Evolutionary conservation across 2,113 vertebrate species (phyloP).

Genomic region (Microtus montanus): DNA sequence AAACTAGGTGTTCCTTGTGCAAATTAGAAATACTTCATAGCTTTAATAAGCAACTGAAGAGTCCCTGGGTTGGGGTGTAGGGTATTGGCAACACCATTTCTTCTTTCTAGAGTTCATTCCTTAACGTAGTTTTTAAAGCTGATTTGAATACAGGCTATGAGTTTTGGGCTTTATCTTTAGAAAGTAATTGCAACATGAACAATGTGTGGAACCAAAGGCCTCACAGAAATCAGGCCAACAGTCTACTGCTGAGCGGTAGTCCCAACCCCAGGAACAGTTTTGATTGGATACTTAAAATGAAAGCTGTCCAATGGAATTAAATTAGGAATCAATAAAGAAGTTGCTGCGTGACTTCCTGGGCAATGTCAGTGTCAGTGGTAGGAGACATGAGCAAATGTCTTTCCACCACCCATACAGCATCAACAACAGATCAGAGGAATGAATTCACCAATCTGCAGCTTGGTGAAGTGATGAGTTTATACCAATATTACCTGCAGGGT

Average conservation of each 20-base stretch:
- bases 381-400: not conserved
- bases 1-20: conserved; percentile 35
- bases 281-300: not conserved
- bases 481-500: too few relatives aligned
- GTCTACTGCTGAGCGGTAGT: not conserved
- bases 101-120: conserved; percentile 20
- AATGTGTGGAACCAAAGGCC: not conserved
- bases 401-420: not conserved
- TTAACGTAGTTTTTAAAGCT: conserved; percentile 27
- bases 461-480: not conserved
- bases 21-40: conserved; percentile 19
- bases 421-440: not conserved
- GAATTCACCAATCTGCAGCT: not conserved
- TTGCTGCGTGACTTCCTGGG: not conserved
- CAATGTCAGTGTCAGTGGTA: not conserved
- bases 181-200: conserved; percentile 15
- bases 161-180: conserved; percentile 45
- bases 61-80: not conserved
- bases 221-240: not conserved
- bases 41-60: conserved; percentile 9
- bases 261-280: not conserved
- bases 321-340: conserved; percentile 36
- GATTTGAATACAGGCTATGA: conserved; percentile 14
- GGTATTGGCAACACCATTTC: not conserved
- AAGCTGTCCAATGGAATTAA: conserved; percentile 1